Percentiles rank a stretch among this genome's conserved stretches.
Conservation (phyloP, 2,113 vertebrate species). For the Campylorhamphus procurvoides region DNA sequence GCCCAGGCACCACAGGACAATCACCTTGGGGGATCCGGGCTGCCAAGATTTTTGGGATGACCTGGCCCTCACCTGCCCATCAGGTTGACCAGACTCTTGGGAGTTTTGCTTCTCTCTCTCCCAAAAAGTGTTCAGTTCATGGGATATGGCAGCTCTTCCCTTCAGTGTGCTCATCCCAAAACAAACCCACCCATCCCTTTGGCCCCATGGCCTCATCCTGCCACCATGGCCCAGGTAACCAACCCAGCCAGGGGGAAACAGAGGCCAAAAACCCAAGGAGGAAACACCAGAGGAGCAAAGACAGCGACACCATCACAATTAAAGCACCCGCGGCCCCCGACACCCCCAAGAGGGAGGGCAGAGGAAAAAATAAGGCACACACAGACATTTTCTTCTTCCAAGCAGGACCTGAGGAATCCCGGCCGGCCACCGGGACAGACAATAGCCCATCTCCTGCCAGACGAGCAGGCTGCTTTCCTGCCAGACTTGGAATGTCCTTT, state of each 20-base stretch:
- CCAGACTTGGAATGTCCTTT: constrained; percentile 60
- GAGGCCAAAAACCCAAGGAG: rapidly evolving
- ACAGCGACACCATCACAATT: too few relatives aligned
- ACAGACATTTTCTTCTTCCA: background rate
- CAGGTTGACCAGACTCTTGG: too few relatives aligned
- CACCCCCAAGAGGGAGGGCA: background rate
- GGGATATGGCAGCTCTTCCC: background rate
- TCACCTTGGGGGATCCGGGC: background rate
- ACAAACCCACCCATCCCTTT: background rate
- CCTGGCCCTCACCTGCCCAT: background rate
- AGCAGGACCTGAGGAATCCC: constrained; percentile 47
- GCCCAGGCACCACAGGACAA: background rate
- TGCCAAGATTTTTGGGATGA: background rate
- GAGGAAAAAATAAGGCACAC: constrained; percentile 34
- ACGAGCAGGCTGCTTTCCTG: constrained; percentile 36
- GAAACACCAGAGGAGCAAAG: background rate
- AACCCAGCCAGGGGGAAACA: rapidly evolving
- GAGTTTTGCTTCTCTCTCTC: background rate
- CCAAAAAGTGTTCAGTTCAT: rapidly evolving
- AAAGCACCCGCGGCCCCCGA: rapidly evolving
- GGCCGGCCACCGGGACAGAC: constrained; percentile 22
- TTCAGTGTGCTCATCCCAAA: rapidly evolving
- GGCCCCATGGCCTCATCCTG: rapidly evolving
- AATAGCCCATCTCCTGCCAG: constrained; percentile 67
- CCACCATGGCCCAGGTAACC: background rate